A percentile compares a stretch with the other conserved stretches of the same genome.
Conservation (phyloP, 2,888 invertebrate species). For the Thyatira batis region DNA sequence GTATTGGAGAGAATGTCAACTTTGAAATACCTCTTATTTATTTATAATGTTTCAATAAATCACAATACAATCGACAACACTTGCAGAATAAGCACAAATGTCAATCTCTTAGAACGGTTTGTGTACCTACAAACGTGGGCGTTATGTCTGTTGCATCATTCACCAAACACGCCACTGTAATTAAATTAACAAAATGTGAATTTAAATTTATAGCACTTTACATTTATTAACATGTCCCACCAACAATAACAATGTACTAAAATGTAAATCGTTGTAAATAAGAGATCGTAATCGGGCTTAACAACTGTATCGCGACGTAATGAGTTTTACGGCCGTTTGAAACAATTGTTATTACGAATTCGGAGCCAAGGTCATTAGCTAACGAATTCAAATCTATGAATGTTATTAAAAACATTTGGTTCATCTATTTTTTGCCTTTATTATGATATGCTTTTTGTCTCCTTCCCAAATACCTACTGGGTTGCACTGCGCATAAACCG, state of each 20-base stretch:
- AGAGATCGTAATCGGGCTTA: conserved; percentile 54
- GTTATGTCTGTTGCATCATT: conserved; percentile 38
- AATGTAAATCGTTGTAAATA: conserved; percentile 51
- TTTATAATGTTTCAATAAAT: too few species aligned
- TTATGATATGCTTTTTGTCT: not conserved
- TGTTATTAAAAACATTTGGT: conserved; percentile 16
- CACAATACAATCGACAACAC: not conserved
- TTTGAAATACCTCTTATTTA: too few species aligned
- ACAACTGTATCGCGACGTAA: conserved; percentile 44
- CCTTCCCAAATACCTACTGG: too few species aligned
- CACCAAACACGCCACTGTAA: conserved; percentile 25
- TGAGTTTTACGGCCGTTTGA: conserved; percentile 50
- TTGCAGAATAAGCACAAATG: not conserved
- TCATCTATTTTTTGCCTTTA: not conserved
- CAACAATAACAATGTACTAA: conserved; percentile 43
- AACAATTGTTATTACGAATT: conserved; percentile 56
- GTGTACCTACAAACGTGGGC: conserved; percentile 7
- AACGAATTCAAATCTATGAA: conserved; percentile 25
- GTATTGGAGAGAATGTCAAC: too few species aligned
- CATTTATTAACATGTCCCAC: conserved; percentile 38
- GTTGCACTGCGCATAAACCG: not conserved
- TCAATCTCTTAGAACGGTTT: not conserved
- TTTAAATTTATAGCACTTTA: conserved; percentile 33
- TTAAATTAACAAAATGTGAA: conserved; percentile 48
- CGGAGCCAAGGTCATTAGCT: conserved; percentile 39